Evolutionary conservation across 1,140 invertebrate species (phyloP).

Genomic region (Lasioglossum albipes): DNA sequence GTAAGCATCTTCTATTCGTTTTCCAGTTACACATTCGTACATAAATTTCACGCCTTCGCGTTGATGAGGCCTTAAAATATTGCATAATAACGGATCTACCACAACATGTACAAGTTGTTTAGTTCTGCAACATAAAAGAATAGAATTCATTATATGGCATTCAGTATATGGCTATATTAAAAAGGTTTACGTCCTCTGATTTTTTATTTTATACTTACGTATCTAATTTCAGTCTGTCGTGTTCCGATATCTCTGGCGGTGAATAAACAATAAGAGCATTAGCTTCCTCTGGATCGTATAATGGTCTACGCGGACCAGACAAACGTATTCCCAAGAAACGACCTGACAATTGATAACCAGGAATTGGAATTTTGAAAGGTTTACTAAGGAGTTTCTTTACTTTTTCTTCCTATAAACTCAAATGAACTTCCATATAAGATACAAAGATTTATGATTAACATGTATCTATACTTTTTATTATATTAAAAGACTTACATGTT

Average conservation of each 20-base stretch:
- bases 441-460: neutral
- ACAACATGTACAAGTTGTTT: slow-evolving; percentile 76
- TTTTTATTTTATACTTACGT: slow-evolving; percentile 77
- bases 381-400: slow-evolving; percentile 92
- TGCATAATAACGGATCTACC: slow-evolving; percentile 94
- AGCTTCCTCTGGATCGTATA: slow-evolving; percentile 97
- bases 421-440: slow-evolving; percentile 23
- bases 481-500: slow-evolving; percentile 74
- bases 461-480: neutral
- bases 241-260: slow-evolving; percentile 90
- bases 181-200: neutral
- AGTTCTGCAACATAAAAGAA: slow-evolving; percentile 61
- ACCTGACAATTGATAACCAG: slow-evolving; percentile 90
- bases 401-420: slow-evolving; percentile 84
- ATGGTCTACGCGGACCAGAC: slow-evolving; percentile 84
- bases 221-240: slow-evolving; percentile 91
- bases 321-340: slow-evolving; percentile 88
- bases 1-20: slow-evolving; percentile 91
- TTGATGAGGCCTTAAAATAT: slow-evolving; percentile 97
- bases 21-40: slow-evolving; percentile 99
- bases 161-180: neutral
- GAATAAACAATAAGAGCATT: slow-evolving; percentile 94
- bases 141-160: neutral
- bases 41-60: slow-evolving; percentile 99
- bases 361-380: slow-evolving; percentile 97